A percentile compares a stretch with the other conserved stretches of the same genome.
Evolutionary conservation across 2,888 invertebrate genomes (phyloP).

Genomic region (Craniophora ligustri): DNA sequence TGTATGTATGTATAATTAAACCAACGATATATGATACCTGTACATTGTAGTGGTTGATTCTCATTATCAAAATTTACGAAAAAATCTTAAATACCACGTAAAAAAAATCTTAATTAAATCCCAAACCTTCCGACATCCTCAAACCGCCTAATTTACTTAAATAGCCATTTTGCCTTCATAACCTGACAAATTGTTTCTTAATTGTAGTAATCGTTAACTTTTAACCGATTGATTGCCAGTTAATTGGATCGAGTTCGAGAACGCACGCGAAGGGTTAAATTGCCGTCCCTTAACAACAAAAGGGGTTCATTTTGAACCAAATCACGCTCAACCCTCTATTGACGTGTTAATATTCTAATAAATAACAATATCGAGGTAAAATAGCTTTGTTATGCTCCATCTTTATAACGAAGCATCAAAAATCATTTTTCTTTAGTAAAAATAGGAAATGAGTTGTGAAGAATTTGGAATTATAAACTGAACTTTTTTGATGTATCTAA

Average conservation of each 20-base stretch:
- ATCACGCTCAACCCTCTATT: slow-evolving; percentile 69
- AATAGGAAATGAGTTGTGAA: background rate
- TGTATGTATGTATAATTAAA: too few relatives aligned
- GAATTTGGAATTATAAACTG: background rate
- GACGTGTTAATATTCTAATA: slow-evolving; percentile 82
- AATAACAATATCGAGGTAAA: slow-evolving; percentile 65
- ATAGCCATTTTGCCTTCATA: slow-evolving; percentile 35
- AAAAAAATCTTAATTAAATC: too few relatives aligned
- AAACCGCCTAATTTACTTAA: slow-evolving; percentile 32
- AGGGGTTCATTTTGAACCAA: slow-evolving; percentile 74
- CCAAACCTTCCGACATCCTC: background rate
- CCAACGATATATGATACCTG: too few relatives aligned
- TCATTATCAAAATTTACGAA: too few relatives aligned
- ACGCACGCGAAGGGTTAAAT: slow-evolving; percentile 59
- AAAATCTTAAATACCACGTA: too few relatives aligned
- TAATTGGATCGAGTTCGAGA: slow-evolving; percentile 52
- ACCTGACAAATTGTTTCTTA: slow-evolving; percentile 63
- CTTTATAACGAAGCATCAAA: slow-evolving; percentile 41
- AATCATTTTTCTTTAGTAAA: slow-evolving; percentile 10
- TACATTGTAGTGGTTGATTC: too few relatives aligned
- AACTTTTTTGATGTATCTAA: background rate
- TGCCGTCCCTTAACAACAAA: slow-evolving; percentile 67
- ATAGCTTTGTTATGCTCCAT: slow-evolving; percentile 47
- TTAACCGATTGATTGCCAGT: slow-evolving; percentile 78
- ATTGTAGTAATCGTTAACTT: slow-evolving; percentile 65